Base-by-base conservation (phyloP, 1,140 invertebrate genomes). In the Hylaeus volcanicus region DNA sequence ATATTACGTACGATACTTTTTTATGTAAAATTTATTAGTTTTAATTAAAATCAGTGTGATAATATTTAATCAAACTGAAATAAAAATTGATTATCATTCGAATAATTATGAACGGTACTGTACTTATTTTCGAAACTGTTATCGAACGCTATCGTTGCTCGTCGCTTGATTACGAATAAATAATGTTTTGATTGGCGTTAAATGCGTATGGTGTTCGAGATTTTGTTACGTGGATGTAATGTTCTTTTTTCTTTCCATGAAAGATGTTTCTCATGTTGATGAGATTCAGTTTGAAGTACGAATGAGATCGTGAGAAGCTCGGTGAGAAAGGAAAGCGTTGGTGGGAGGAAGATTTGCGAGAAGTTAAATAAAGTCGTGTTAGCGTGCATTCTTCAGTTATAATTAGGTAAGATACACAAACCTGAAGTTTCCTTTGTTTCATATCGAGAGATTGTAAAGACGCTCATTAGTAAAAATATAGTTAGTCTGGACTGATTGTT, bases 311-410 rank as follows among this genome's bases (percentile, higher is more conserved):
- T 64, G 73, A 74, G 73, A 74, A 65, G 11, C 37, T 8, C 11
- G 5, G 37, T 74, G 61, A 39, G 61, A 74, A 74, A 53, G 37
- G 37, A 65, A n/a, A 53, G 12, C 37, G 15, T 3, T 39, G 3
- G 37, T 26, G 41, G 41, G 11, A 72, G 43, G 56, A 43, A 9
- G 15, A 72, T 61, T 39, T 2, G 1, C 5, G 61, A 55, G 39
- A 74, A 48, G 73, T 74, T 74, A 55, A 74, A 74, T 55, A 55
- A 65, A 65, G 15, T 64, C 72, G 15, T 37, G 58, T 74, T 74
- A 74, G 48, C 58, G 71, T 11, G 45, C 26, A 39, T 74, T 51
- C 45, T 11, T 53, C 48, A 26, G 5, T 39, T 64, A 53, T 53
- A 74, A 74, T 74, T 64, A 74, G 37, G 5, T 9, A 26, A 53